Percentiles rank a stretch among this genome's conserved stretches.
phyloP scores from a whole-genome alignment of 92 coral and sea anemone species.

The Porites rus region DNA sequence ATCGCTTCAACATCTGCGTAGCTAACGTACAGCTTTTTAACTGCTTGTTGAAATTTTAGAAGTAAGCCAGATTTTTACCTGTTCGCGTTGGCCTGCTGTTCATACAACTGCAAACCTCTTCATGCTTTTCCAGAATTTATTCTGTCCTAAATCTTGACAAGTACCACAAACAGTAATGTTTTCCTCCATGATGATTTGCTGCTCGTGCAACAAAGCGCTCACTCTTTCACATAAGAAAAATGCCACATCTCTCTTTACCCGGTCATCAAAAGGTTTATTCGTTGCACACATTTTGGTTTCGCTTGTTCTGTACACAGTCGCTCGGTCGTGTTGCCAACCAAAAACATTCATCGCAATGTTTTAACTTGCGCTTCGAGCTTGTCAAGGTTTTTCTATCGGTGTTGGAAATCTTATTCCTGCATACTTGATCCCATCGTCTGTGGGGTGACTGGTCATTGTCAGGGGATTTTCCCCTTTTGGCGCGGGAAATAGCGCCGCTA shows the following conservation, averaged over 20 bases:
- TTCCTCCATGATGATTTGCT: neutral
- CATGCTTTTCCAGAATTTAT: neutral
- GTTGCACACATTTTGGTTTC: neutral
- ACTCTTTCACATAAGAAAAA: neutral
- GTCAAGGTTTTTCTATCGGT: neutral
- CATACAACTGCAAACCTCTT: neutral
- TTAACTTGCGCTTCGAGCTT: neutral
- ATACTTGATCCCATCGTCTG: neutral
- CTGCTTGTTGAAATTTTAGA: too few species aligned
- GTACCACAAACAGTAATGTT: neutral
- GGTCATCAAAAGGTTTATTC: neutral
- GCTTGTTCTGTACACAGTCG: neutral
- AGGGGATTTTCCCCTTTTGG: neutral
- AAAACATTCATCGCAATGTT: too few species aligned
- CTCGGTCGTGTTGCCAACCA: neutral
- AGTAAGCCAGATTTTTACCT: too few species aligned
- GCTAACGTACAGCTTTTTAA: too few species aligned
- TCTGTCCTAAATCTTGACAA: neutral
- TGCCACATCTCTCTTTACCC: neutral
- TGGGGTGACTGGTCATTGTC: neutral
- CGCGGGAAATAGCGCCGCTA: conserved; percentile 1
- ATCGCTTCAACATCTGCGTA: too few species aligned
- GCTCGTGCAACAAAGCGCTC: neutral
- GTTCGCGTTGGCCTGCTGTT: neutral
- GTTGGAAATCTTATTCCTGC: neutral